Base-by-base conservation (phyloP, 2,797 vertebrate species). In the Sarcoramphus papa region DNA sequence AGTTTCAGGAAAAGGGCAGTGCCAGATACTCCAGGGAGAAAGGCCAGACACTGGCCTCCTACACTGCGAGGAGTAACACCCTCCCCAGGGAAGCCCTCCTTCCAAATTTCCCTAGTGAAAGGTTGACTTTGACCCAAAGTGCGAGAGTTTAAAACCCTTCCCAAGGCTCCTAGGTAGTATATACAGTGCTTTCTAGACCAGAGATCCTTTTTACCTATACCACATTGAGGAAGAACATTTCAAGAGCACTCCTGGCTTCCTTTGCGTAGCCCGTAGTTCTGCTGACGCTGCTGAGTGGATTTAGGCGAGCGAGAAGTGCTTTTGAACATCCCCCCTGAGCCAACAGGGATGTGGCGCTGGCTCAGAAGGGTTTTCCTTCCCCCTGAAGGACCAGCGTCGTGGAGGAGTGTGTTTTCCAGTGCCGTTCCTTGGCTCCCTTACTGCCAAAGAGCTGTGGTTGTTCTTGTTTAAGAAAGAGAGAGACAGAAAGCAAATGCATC, bases 341-440 rank as follows among this genome's bases (percentile, higher is more conserved):
- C 64, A 87, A 7, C 21, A 50, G n/a, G 22, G 65, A 57, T 56
- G 47, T 51, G n/a, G 47, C 1, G 0, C 73, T 84, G 73, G 35
- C 70, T 96, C 77, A 35, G 35, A 62, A 86, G 59, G 47, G 50
- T 78, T 91, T 81, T 88, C 43, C 79, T 88, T 83, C 28, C 40
- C 35, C 28, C 28, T 40, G 21, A n/a, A 92, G 89, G 51, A 92
- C 68, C 81, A 56, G 14, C 10, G 1, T 7, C 5, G 3, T 25
- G 51, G 70, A 85, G 60, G 28, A 84, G 18, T 24, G 48, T 0
- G 0, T 67, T 94, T 88, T 74, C 75, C 65, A 63, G 31, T 24
- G 43, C 64, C 2, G 2, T 56, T 85, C 59, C 56, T 92, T 50
- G 28, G 24, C 23, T 86, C 23, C 31, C 67, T 72, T 51, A 15